phyloP scores from a whole-genome alignment of 2,797 vertebrate genomes.

The Peromyscus attwateri region DNA sequence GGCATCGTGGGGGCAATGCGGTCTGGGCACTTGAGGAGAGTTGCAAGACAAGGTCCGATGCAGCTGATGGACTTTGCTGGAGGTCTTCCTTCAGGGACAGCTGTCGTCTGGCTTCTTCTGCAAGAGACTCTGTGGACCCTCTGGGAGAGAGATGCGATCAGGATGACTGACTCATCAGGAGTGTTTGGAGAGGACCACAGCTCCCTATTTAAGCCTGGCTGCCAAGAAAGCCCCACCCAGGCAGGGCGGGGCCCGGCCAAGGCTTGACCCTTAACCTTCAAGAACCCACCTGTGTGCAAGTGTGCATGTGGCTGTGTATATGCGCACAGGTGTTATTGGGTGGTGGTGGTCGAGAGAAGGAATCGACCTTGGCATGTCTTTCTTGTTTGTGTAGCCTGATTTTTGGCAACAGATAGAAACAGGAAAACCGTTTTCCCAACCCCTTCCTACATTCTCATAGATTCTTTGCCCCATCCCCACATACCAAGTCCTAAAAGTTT shows the following conservation, averaged over 20 bases:
- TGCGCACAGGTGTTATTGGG: no score
- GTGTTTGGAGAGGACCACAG: rapidly evolving
- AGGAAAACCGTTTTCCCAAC: not conserved
- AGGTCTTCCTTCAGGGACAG: no score
- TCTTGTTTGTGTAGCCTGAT: not conserved
- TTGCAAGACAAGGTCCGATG: no score
- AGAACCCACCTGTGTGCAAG: no score
- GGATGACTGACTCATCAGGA: no score
- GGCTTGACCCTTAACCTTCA: no score
- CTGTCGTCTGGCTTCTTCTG: not conserved
- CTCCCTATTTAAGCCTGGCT: not conserved
- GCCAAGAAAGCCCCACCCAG: not conserved
- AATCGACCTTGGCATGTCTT: not conserved
- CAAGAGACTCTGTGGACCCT: not conserved
- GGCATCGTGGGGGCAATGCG: no score
- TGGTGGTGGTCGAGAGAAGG: not conserved
- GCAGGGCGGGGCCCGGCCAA: not conserved
- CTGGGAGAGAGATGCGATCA: not conserved
- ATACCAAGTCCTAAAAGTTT: not conserved
- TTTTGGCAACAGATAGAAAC: not conserved
- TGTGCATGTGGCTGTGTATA: no score
- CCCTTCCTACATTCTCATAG: rapidly evolving
- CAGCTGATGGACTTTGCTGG: no score
- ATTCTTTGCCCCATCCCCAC: not conserved
- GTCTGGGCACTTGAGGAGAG: no score